phyloP scores from a whole-genome alignment of 2,888 invertebrate genomes.

The Lamellibrachia satsuma region DNA sequence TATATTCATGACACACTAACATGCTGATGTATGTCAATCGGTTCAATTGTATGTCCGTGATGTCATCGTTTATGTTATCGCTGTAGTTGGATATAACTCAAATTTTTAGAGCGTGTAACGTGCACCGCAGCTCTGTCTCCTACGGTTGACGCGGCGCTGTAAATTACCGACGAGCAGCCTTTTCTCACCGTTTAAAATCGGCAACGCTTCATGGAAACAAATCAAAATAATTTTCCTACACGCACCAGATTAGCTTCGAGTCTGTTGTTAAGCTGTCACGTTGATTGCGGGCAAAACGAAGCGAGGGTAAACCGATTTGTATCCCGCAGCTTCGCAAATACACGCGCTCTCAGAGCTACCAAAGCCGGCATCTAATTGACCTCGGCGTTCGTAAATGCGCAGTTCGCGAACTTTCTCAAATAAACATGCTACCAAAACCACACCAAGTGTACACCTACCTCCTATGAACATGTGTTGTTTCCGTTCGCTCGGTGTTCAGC shows the following conservation, averaged over 20 bases:
- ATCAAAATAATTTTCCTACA: neutral
- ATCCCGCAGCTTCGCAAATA: neutral
- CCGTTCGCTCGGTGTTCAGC: neutral
- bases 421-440: neutral
- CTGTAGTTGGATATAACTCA: neutral
- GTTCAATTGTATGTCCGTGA: neutral
- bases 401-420: neutral
- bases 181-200: neutral
- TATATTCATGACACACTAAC: neutral
- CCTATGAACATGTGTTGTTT: neutral
- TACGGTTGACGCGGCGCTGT: neutral
- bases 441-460: neutral
- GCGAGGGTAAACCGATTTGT: conserved; percentile 12
- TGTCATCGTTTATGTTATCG: neutral
- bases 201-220: neutral
- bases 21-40: neutral
- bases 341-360: neutral
- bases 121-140: neutral
- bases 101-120: neutral
- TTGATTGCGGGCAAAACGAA: neutral
- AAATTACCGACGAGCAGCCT: neutral
- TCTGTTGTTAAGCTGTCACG: neutral
- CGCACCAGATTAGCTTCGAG: neutral
- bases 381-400: neutral
- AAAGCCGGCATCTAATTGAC: conserved; percentile 13